Evolutionary conservation across 2,113 vertebrate species (phyloP).

Genomic region (Paramormyrops kingsleyae): DNA sequence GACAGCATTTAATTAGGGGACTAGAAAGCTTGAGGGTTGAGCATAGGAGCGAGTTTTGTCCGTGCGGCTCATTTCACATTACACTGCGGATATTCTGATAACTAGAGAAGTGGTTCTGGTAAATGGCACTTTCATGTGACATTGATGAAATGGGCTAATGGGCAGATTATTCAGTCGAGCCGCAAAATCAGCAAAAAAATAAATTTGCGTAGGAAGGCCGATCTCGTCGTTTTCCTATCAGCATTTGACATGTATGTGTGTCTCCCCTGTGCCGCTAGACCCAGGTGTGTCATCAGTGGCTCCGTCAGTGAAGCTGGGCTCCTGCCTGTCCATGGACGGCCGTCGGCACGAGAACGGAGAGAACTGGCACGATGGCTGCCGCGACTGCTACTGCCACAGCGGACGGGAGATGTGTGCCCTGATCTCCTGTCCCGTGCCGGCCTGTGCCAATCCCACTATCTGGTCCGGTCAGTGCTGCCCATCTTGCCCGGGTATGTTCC

Average conservation of each 20-base stretch:
- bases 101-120: neutral
- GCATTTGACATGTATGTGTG: neutral
- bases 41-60: neutral
- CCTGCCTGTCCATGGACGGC: constrained; percentile 81
- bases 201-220: neutral
- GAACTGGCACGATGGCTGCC: constrained; percentile 83
- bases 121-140: neutral
- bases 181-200: neutral
- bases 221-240: neutral
- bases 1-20: constrained; percentile 23
- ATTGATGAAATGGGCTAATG: neutral
- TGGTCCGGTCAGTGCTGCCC: constrained; percentile 78
- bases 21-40: neutral
- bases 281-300: constrained; percentile 57
- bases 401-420: constrained; percentile 85
- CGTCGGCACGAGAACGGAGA: constrained; percentile 75
- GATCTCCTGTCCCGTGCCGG: constrained; percentile 79
- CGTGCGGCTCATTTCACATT: neutral
- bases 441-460: constrained; percentile 74
- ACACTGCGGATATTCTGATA: neutral
- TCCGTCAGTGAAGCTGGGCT: constrained; percentile 64
- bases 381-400: constrained; percentile 78
- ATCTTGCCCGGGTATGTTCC: constrained; percentile 69
- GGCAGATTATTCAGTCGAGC: neutral
- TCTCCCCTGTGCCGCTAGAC: constrained; percentile 18